Conservation (phyloP, 2,797 vertebrate species). For the Anolis apletophallus region DNA sequence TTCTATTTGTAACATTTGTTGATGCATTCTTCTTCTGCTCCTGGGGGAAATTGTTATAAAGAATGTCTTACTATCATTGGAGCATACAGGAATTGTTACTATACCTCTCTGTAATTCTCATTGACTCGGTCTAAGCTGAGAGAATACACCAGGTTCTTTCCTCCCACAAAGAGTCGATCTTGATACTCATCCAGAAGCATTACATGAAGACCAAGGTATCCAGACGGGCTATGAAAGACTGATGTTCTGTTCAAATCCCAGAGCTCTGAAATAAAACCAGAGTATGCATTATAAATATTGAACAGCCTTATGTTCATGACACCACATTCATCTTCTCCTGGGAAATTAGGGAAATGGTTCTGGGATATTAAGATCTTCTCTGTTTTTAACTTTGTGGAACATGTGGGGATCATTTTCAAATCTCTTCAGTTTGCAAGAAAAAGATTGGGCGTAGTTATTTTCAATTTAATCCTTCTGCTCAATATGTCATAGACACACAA, state of each 20-base stretch:
- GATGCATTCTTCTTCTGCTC: background rate
- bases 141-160: constrained; percentile 91
- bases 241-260: constrained; percentile 94
- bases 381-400: constrained; percentile 15
- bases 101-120: constrained; percentile 90
- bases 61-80: background rate
- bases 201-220: constrained; percentile 86
- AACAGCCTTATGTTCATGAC: constrained; percentile 37
- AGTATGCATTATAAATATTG: constrained; percentile 51
- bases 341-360: constrained; percentile 44
- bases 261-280: constrained; percentile 86
- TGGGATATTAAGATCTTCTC: constrained; percentile 49
- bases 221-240: constrained; percentile 87
- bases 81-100: constrained; percentile 30
- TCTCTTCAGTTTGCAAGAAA: constrained; percentile 24
- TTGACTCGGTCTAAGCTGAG: constrained; percentile 91
- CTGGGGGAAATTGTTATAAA: background rate
- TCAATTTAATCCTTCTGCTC: constrained; percentile 15
- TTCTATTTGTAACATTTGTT: constrained; percentile 12
- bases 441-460: constrained; percentile 28
- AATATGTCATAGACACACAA: background rate
- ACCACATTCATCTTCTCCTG: constrained; percentile 36
- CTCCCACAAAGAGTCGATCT: constrained; percentile 92
- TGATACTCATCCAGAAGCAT: constrained; percentile 95
- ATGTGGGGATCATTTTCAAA: constrained; percentile 53